Evolutionary conservation across 2,888 invertebrate species (phyloP), one percentile per base, ranked within the genome.

Genomic region (Nezara viridula): DNA sequence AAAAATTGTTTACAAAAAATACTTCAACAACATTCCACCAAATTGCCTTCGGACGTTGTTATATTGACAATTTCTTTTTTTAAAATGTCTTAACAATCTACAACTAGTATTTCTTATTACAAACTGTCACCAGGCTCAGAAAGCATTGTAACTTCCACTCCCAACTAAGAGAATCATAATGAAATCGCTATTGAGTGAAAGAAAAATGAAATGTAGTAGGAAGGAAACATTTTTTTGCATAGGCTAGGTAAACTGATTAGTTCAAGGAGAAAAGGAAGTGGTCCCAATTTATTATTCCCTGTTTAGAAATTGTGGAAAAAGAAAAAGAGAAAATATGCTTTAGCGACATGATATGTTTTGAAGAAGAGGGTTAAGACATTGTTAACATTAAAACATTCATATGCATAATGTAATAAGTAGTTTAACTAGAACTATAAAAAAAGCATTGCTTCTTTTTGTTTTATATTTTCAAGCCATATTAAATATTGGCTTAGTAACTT

Each of bases 1-100:
- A 88, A 88, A 88, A 88, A 88, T 52, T 88, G 60, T 60, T 88
- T 88, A 88, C 88, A 88, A 88, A 88, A 88, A 44, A 88, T 88
- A 88, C 66, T 73, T 88, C 66, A 66, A 47, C 49, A 73, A 66
- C 88, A 88, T 49, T 66, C 88, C 88, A 88, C 73, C 40, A 88
- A 40, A 88, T 66, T 66, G 60, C 32, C 88, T 55, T 55, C 88
- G 66, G 88, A 88, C 66, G 73, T 88, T 73, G 66, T 66, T 88
- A n/a, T 88, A 32, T 73, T 40, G 60, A 47, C 44, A 88, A 60
- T 66, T 81, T 81, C 21, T 81, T 47, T 81, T 81, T 44, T 6
- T 37, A 81, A 44, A 12, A 24, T 40, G 40, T 77, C 77, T 77
- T 77, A 77, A 77, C 77, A 77, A 81, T 81, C 81, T 81, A 81